Evolutionary conservation across 2,113 vertebrate species (phyloP).

Genomic region (Chaetorhynchus papuensis): DNA sequence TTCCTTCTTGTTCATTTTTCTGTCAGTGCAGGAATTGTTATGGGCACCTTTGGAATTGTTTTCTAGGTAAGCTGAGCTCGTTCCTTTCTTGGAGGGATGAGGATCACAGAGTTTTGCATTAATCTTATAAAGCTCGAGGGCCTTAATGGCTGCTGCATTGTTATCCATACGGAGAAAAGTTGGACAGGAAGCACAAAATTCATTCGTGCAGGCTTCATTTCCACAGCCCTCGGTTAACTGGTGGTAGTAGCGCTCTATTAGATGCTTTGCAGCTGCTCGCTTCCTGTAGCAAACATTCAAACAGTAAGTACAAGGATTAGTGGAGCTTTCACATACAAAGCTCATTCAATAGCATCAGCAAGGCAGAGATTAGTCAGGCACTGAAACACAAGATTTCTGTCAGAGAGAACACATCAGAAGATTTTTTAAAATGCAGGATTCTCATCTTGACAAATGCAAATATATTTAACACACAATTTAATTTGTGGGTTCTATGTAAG

Average conservation of each 20-base stretch:
- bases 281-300: slow-evolving; percentile 90
- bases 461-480: not conserved
- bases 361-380: slow-evolving; percentile 70
- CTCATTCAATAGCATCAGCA: slow-evolving; percentile 64
- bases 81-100: slow-evolving; percentile 96
- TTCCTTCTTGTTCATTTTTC: slow-evolving; percentile 86
- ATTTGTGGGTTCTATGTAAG: not conserved
- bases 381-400: slow-evolving; percentile 27
- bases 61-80: slow-evolving; percentile 89
- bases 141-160: slow-evolving; percentile 95
- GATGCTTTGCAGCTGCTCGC: slow-evolving; percentile 98
- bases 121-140: slow-evolving; percentile 96
- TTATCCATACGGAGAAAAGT: slow-evolving; percentile 95
- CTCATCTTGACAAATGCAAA: not conserved
- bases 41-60: slow-evolving; percentile 82
- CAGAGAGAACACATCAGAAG: slow-evolving; percentile 1
- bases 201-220: slow-evolving; percentile 98
- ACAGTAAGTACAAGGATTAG: slow-evolving; percentile 78
- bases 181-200: slow-evolving; percentile 93
- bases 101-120: slow-evolving; percentile 98
- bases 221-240: slow-evolving; percentile 99
- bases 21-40: slow-evolving; percentile 80
- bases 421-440: slow-evolving; percentile 4
- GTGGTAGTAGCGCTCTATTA: slow-evolving; percentile 99
- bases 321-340: slow-evolving; percentile 70